Evolutionary conservation across 2,113 vertebrate species (phyloP).

Genomic region (Neodon shergylaensis): DNA sequence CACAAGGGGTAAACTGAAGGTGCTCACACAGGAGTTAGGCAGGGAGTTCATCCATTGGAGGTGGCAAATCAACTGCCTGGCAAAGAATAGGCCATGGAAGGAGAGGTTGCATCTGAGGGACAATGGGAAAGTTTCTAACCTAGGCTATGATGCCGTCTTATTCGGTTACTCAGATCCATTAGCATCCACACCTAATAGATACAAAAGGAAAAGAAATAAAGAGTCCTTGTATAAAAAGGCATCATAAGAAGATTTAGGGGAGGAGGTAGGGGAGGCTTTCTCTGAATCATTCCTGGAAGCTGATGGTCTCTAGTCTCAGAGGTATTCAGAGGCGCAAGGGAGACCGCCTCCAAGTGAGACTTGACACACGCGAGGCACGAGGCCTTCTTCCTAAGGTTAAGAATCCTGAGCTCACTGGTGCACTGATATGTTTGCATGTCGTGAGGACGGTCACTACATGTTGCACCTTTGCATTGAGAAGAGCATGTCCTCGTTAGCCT

Average conservation of each 20-base stretch:
- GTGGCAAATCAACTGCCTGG: neutral
- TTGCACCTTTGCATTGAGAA: neutral
- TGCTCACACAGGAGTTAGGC: neutral
- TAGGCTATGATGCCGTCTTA: neutral
- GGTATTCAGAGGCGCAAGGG: neutral
- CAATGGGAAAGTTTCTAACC: neutral
- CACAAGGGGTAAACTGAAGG: neutral
- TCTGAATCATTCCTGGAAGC: neutral
- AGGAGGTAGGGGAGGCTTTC: neutral
- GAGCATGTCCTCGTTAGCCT: neutral
- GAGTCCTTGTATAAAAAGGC: neutral
- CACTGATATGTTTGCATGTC: too few species aligned
- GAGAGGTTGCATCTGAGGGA: neutral
- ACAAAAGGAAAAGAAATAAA: neutral
- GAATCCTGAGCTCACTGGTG: neutral
- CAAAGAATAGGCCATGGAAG: neutral
- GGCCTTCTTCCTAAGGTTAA: neutral
- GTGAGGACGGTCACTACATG: too few species aligned
- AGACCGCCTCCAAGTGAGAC: neutral
- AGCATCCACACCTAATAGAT: neutral
- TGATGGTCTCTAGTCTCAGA: neutral
- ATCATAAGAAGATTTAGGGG: neutral
- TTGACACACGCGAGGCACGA: fast-evolving
- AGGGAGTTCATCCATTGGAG: neutral
- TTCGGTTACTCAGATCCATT: neutral